Base-by-base conservation (phyloP, 1,140 invertebrate genomes). In the Zaprionus camerounensis region DNA sequence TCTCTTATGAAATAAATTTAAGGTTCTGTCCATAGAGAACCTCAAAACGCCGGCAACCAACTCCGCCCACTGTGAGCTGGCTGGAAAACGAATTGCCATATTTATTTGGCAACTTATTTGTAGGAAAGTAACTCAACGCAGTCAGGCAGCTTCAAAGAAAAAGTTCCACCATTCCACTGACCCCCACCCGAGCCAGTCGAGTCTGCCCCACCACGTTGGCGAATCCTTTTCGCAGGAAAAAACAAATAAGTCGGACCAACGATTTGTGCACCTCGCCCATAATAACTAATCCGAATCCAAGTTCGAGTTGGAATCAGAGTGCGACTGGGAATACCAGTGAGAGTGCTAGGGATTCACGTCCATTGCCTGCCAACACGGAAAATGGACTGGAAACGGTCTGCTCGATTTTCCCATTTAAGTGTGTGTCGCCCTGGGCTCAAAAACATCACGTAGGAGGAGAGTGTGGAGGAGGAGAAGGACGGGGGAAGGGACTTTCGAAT, bases 361-460 rank as follows among this genome's bases (percentile, higher is more conserved):
- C 31, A 66, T 67, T 61, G 64, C 31, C 65, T 74, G 65, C 56
- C 71, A 56, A 56, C 65, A 46, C 38, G 44, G 46, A 46, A 57
- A 56, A 59, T 58, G 28, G 31, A 46, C 38, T 36, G 51, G 49
- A 73, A 56, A 31, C 61, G 62, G 17, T 46, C n/a, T 15, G 51
- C 22, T 58, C 26, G 82, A 71, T 55, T 76, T 87, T 87, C 71
- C 84, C 74, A 87, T 76, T 88, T 81, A 88, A 81, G 75, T 55
- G 68, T 62, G 53, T 90, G 84, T 88, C 84, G 85, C 84, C 57
- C 11, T 17, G 41, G 85, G 84, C 78, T 69, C 69, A 80, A 44
- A 20, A 26, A 15, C 55, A 53, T 46, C 41, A 46, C 17, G n/a
- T 38, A 34, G 36, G 12, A n/a, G 36, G 11, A 1, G 56, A 1